A percentile compares a stretch with the other conserved stretches of the same genome.
These are phyloP conservation scores for Rosalia funebris DNA, from an alignment of 2,888 invertebrate species.

Conservation along the genomic window DNA sequence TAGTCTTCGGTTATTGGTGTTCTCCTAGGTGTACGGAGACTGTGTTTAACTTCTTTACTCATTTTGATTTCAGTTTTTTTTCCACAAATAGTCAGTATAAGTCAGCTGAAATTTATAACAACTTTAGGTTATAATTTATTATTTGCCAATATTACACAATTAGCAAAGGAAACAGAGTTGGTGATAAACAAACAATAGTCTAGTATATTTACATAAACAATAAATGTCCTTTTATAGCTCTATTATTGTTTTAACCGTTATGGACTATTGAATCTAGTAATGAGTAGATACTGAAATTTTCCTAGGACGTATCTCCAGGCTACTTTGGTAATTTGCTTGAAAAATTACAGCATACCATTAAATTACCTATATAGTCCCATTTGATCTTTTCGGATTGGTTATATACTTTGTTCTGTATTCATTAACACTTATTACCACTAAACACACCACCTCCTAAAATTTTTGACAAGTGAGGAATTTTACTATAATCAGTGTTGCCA, in stretches of 20 bases:
- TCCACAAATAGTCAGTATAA: conserved; percentile 3
- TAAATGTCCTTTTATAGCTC: conserved; percentile 16
- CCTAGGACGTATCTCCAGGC: conserved; percentile 3
- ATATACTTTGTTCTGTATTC: conserved; percentile 15
- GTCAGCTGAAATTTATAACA: conserved; percentile 9
- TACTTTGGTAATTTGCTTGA: neutral
- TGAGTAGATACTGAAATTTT: conserved; percentile 10
- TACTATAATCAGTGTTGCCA: neutral
- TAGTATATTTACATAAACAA: conserved; percentile 5
- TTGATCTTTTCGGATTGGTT: conserved; percentile 8
- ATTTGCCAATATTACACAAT: conserved; percentile 22
- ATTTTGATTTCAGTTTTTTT: conserved; percentile 29
- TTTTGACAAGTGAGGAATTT: conserved; percentile 18
- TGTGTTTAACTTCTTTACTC: conserved; percentile 51
- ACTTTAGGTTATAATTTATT: conserved; percentile 7
- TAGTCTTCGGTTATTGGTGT: conserved; percentile 90
- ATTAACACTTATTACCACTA: conserved; percentile 14
- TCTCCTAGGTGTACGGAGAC: conserved; percentile 72
- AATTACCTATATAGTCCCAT: conserved; percentile 22
- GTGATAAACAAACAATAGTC: conserved; percentile 16
- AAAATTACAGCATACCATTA: conserved; percentile 7
- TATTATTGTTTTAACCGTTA: conserved; percentile 15
- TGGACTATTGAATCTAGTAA: conserved; percentile 12
- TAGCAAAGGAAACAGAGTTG: neutral
- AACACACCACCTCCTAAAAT: conserved; percentile 8